Evolutionary conservation across 2,888 invertebrate genomes (phyloP).

Genomic region (Abrostola triplasia): DNA sequence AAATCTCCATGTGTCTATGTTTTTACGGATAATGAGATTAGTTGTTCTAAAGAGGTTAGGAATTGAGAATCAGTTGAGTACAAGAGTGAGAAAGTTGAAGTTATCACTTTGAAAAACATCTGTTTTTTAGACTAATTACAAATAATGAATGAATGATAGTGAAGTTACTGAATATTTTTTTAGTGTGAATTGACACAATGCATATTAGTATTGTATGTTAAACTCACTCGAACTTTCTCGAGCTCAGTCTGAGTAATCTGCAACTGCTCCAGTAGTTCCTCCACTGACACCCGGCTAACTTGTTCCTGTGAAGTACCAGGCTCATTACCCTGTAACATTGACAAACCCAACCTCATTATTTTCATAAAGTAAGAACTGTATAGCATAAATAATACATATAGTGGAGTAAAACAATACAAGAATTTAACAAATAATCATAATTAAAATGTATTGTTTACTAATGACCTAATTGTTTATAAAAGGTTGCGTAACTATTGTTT

Average conservation of each 20-base stretch:
- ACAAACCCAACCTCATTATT: constrained; percentile 1
- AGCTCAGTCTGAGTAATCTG: constrained; percentile 95
- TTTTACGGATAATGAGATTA: constrained; percentile 24
- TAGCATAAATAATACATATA: too few species aligned
- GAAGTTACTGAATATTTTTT: constrained; percentile 44
- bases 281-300: constrained; percentile 92
- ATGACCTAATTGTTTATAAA: not conserved
- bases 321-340: constrained; percentile 76
- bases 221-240: constrained; percentile 95
- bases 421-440: too few species aligned
- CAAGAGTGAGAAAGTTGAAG: constrained; percentile 42
- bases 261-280: constrained; percentile 94
- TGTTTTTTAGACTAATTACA: not conserved
- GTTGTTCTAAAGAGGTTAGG: constrained; percentile 51
- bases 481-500: not conserved
- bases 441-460: too few species aligned
- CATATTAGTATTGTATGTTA: constrained; percentile 7
- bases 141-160: not conserved
- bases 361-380: not conserved
- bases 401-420: too few species aligned
- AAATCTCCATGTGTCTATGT: constrained; percentile 25
- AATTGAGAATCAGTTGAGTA: constrained; percentile 36
- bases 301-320: constrained; percentile 84
- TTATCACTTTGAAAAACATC: constrained; percentile 31
- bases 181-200: constrained; percentile 45